Evolutionary conservation across 2,888 invertebrate species (phyloP).

Genomic region (Protula sp.): DNA sequence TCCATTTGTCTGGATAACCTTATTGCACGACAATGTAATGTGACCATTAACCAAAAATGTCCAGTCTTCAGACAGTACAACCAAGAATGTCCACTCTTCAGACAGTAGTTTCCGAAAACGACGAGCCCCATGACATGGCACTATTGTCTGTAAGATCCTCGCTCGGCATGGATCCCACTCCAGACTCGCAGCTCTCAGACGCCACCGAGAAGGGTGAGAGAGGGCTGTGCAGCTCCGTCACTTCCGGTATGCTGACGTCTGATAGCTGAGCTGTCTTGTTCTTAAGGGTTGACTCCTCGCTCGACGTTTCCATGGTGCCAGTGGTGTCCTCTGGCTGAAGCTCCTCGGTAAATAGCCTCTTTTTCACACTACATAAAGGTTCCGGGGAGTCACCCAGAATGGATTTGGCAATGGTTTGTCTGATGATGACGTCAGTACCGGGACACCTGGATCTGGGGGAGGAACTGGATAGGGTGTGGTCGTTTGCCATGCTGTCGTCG

Average conservation of each 20-base stretch:
- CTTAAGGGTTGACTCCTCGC: neutral
- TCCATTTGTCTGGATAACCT: too few relatives aligned
- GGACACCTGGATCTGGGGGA: neutral
- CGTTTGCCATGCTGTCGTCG: neutral
- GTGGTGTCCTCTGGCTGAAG: too few relatives aligned
- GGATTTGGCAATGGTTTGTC: too few relatives aligned
- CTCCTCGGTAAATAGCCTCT: neutral
- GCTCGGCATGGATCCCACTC: neutral
- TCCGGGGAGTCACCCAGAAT: neutral
- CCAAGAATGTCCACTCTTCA: too few relatives aligned
- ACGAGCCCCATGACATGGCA: neutral
- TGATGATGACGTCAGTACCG: too few relatives aligned
- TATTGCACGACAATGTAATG: too few relatives aligned
- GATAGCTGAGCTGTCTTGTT: too few relatives aligned
- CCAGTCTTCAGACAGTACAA: too few relatives aligned
- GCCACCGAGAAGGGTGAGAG: neutral
- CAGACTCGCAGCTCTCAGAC: neutral
- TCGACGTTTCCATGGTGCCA: too few relatives aligned
- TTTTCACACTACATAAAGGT: neutral
- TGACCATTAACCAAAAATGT: too few relatives aligned
- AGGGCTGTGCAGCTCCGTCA: neutral
- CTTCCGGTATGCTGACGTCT: neutral
- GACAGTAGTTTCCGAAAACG: neutral
- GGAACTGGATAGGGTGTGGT: neutral
- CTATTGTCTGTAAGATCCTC: neutral